A percentile compares a stretch with the other conserved stretches of the same genome.
Evolutionary conservation across 1,140 invertebrate genomes (phyloP).

Genomic region (Formica exsecta): DNA sequence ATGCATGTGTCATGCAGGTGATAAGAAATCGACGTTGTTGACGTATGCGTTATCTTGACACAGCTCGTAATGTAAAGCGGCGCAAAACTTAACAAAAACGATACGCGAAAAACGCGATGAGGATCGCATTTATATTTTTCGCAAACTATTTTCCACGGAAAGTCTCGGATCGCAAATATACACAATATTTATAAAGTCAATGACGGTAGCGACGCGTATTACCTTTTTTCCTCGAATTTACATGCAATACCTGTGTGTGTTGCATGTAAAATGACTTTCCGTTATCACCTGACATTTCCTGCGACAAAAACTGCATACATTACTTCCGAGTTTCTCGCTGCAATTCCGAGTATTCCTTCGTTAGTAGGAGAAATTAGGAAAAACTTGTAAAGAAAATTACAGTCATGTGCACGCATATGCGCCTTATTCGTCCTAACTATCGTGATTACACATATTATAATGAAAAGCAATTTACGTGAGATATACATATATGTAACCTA

Average conservation of each 20-base stretch:
- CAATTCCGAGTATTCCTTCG: neutral
- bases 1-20: slow-evolving; percentile 34
- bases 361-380: neutral
- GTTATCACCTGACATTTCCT: neutral
- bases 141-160: neutral
- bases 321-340: neutral
- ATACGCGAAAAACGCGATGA: neutral
- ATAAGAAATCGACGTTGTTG: slow-evolving; percentile 22
- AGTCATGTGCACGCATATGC: too few relatives aligned
- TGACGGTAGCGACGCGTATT: neutral
- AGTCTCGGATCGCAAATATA: neutral
- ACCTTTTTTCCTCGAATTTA: neutral
- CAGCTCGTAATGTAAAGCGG: neutral
- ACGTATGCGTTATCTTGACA: slow-evolving; percentile 33
- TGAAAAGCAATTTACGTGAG: neutral
- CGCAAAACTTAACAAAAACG: slow-evolving; percentile 1
- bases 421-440: too few relatives aligned
- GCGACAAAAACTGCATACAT: neutral
- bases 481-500: neutral
- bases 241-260: neutral
- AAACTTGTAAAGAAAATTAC: too few relatives aligned
- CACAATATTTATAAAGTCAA: neutral
- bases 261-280: slow-evolving; percentile 8
- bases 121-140: neutral
- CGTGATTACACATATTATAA: neutral